Conservation (phyloP, 2,888 invertebrate species). For the Conops quadrifasciatus region DNA sequence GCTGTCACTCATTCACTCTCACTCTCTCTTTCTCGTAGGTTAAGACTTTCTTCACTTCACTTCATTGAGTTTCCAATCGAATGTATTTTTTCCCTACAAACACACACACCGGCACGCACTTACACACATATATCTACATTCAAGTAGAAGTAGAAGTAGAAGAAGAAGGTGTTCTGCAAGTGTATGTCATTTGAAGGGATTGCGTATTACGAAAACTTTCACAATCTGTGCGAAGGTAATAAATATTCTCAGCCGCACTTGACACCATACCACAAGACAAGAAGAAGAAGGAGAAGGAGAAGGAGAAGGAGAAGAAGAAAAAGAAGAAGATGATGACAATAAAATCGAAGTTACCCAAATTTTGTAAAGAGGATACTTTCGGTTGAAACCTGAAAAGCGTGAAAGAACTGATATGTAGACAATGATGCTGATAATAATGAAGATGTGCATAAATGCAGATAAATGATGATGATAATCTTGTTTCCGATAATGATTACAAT, state of each 20-base stretch:
- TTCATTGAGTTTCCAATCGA: slow-evolving; percentile 59
- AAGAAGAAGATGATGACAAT: not conserved
- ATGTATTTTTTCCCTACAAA: slow-evolving; percentile 47
- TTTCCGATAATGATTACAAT: slow-evolving; percentile 3
- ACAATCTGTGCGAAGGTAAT: slow-evolving; percentile 57
- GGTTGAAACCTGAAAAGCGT: too few species aligned
- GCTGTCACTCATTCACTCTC: not conserved
- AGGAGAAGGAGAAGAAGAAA: not conserved
- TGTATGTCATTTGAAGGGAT: slow-evolving; percentile 44
- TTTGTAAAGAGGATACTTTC: too few species aligned
- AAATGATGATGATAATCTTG: too few species aligned
- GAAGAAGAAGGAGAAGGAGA: too few species aligned
- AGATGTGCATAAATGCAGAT: too few species aligned
- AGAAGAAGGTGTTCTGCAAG: slow-evolving; percentile 16
- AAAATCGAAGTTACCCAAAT: slow-evolving; percentile 27
- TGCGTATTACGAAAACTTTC: slow-evolving; percentile 58
- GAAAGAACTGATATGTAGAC: too few species aligned
- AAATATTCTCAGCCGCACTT: slow-evolving; percentile 57
- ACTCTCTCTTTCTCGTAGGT: not conserved
- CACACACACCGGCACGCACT: not conserved
- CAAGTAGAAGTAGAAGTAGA: not conserved
- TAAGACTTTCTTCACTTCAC: slow-evolving; percentile 47
- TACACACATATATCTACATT: too few species aligned
- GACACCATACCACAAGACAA: slow-evolving; percentile 39
- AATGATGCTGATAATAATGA: too few species aligned